Evolutionary conservation across 1,140 invertebrate genomes (phyloP).

Genomic region (Anastrepha ludens): DNA sequence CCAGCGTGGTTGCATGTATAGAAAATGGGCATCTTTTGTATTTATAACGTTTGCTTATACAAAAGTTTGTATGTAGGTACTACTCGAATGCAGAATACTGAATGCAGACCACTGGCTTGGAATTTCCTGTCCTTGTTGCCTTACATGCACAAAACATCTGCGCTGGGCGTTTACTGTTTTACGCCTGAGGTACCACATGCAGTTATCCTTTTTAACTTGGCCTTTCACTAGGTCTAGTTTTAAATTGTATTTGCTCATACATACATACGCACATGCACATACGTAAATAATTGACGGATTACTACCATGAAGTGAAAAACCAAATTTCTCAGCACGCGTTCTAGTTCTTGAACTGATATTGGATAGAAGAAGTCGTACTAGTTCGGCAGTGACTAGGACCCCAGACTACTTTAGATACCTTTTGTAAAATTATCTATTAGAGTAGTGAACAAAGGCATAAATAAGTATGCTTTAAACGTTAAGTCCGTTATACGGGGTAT

Average conservation of each 20-base stretch:
- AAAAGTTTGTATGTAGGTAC: neutral
- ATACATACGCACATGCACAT: neutral
- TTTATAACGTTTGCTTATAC: neutral
- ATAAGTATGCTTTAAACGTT: no score
- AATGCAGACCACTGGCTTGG: neutral
- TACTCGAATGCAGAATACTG: neutral
- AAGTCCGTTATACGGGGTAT: no score
- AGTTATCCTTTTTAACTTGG: constrained; percentile 17
- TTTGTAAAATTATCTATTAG: no score
- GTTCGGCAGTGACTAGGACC: no score
- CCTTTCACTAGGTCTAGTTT: neutral
- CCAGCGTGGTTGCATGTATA: neutral
- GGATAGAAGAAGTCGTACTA: no score
- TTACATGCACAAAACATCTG: constrained; percentile 20
- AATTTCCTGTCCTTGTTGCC: constrained; percentile 5
- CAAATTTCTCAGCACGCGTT: no score
- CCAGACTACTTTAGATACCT: no score
- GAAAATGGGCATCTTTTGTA: constrained; percentile 32
- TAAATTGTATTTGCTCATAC: neutral
- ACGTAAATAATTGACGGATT: no score
- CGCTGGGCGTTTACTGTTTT: neutral
- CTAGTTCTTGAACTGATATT: no score
- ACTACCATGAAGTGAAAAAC: no score
- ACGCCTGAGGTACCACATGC: neutral
- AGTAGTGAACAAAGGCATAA: no score